A percentile compares a stretch with the other conserved stretches of the same genome.
These are phyloP conservation scores for Acholoe squamosa DNA, from an alignment of 2,888 invertebrate species.

Conservation along the genomic window DNA sequence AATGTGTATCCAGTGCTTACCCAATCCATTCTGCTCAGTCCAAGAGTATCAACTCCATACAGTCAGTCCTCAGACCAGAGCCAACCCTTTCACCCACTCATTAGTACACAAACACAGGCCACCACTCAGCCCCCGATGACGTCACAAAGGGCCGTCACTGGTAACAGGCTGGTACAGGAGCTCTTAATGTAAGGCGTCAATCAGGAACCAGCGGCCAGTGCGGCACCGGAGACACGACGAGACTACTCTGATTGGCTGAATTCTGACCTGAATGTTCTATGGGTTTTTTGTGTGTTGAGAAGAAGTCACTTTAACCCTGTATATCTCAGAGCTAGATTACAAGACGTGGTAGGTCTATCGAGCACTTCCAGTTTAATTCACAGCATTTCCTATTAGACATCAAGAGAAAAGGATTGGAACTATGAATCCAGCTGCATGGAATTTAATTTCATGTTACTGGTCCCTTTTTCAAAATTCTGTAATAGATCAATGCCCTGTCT, in stretches of 20 bases:
- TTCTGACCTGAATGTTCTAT: constrained; percentile 21
- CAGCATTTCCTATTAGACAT: too few relatives aligned
- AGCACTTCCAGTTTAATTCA: too few relatives aligned
- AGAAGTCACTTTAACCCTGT: too few relatives aligned
- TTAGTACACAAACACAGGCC: constrained; percentile 16
- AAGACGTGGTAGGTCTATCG: too few relatives aligned
- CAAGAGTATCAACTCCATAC: neutral
- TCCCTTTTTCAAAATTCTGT: too few relatives aligned
- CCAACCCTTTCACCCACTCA: neutral
- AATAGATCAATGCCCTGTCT: too few relatives aligned
- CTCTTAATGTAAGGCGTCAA: neutral
- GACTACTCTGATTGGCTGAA: neutral
- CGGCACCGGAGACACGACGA: neutral
- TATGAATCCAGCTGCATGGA: too few relatives aligned
- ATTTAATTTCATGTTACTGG: too few relatives aligned
- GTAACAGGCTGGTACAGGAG: neutral
- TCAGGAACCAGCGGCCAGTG: neutral
- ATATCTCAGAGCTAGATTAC: too few relatives aligned
- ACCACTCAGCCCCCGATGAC: neutral
- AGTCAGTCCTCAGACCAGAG: neutral
- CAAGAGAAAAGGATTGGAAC: too few relatives aligned
- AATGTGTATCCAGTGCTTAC: too few relatives aligned
- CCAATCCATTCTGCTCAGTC: too few relatives aligned
- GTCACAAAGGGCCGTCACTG: neutral
- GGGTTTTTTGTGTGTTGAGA: neutral